Conservation (phyloP, 2,113 vertebrate species). For the Panthera uncia region DNA sequence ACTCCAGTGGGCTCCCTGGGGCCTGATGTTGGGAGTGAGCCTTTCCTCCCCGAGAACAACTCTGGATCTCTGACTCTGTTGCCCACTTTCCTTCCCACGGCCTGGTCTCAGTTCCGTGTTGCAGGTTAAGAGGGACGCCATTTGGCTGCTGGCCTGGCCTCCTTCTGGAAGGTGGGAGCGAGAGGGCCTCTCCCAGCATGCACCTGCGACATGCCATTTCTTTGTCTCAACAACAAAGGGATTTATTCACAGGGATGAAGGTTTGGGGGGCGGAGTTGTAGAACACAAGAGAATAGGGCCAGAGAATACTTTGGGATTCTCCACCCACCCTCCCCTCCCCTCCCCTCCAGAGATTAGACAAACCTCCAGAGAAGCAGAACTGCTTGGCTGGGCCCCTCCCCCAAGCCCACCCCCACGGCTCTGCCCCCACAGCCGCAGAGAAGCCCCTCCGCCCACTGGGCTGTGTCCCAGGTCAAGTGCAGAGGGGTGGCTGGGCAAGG, state of each 20-base stretch:
- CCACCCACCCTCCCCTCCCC: background rate
- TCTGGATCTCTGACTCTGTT: background rate
- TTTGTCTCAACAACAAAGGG: background rate
- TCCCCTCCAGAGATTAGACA: background rate
- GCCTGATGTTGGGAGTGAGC: accelerated
- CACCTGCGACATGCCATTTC: accelerated
- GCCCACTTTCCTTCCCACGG: background rate
- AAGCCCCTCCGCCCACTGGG: background rate
- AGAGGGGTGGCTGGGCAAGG: background rate
- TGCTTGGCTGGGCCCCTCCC: accelerated
- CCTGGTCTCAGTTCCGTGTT: background rate
- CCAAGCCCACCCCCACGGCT: accelerated
- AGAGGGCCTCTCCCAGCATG: accelerated
- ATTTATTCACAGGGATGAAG: background rate
- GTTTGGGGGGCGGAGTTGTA: background rate
- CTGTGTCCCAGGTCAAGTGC: background rate
- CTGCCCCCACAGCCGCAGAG: background rate
- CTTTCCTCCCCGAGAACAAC: background rate
- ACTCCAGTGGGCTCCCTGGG: background rate
- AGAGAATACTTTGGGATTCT: background rate
- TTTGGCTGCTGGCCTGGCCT: background rate
- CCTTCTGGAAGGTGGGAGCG: background rate
- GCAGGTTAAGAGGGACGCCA: background rate
- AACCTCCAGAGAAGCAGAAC: background rate
- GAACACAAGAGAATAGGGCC: background rate